phyloP scores from a whole-genome alignment of 1,140 invertebrate species.

The Acromyrmex charruanus region DNA sequence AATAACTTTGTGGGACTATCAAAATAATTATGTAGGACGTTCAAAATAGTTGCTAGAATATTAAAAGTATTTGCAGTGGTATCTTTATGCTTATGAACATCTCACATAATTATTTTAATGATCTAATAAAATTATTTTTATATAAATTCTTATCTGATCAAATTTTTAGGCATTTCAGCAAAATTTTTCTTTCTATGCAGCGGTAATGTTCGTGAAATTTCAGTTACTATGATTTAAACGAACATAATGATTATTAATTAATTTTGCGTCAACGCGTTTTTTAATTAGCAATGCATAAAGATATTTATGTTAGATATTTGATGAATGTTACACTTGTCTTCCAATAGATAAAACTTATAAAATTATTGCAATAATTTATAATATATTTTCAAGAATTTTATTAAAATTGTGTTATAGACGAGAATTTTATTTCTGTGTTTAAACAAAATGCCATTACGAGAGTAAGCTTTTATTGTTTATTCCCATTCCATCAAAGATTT shows the following conservation, averaged over 20 bases:
- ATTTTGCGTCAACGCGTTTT: background rate
- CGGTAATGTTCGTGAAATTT: constrained; percentile 11
- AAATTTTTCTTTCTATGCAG: too few relatives aligned
- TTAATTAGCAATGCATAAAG: background rate
- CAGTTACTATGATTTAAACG: background rate
- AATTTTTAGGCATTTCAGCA: too few relatives aligned
- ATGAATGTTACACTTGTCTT: background rate
- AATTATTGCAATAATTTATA: background rate
- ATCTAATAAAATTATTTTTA: too few relatives aligned
- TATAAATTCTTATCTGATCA: too few relatives aligned
- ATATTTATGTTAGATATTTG: background rate
- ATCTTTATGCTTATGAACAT: too few relatives aligned
- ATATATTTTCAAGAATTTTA: background rate
- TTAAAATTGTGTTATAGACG: background rate
- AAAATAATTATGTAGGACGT: too few relatives aligned
- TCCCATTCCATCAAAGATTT: background rate
- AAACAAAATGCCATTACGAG: background rate
- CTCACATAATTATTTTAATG: too few relatives aligned
- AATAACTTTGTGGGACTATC: too few relatives aligned
- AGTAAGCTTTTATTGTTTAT: background rate
- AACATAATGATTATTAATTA: background rate
- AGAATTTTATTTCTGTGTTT: background rate
- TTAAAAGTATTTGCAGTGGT: too few relatives aligned
- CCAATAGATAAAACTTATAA: background rate
- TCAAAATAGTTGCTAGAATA: too few relatives aligned